A percentile compares a stretch with the other conserved stretches of the same genome.
Conservation (phyloP, 2,113 vertebrate genomes). For the Cettia cetti region DNA sequence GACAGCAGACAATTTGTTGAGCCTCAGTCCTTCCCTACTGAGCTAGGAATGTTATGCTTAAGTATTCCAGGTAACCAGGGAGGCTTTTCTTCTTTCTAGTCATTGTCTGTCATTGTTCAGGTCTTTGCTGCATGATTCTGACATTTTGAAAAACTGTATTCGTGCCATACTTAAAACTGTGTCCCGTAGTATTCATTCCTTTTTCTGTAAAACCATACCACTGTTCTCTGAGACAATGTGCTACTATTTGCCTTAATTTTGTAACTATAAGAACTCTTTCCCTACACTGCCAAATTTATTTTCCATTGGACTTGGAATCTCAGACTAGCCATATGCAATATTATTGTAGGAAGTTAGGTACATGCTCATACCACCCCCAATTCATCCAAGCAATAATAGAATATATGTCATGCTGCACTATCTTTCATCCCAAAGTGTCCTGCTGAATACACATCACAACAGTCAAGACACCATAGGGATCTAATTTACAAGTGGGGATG, state of each 20-base stretch:
- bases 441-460: not conserved
- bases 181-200: not conserved
- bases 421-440: not conserved
- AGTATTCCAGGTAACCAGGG: slow-evolving; percentile 44
- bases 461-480: not conserved
- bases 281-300: not conserved
- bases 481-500: not conserved
- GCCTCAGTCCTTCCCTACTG: slow-evolving; percentile 62
- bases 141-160: not conserved
- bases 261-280: not conserved
- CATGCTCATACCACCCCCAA: not conserved
- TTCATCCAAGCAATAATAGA: not conserved
- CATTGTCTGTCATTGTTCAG: not conserved
- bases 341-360: not conserved
- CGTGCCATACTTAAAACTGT: not conserved
- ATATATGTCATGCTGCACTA: not conserved
- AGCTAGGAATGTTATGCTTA: slow-evolving; percentile 30
- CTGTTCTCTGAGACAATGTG: not conserved
- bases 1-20: slow-evolving; percentile 57
- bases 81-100: not conserved
- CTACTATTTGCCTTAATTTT: not conserved
- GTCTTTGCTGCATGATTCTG: not conserved
- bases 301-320: not conserved
- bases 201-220: not conserved
- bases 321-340: not conserved